These are phyloP conservation scores for Parelbella ahira DNA, from an alignment of 2,888 invertebrate species.

Conservation along the genomic window DNA sequence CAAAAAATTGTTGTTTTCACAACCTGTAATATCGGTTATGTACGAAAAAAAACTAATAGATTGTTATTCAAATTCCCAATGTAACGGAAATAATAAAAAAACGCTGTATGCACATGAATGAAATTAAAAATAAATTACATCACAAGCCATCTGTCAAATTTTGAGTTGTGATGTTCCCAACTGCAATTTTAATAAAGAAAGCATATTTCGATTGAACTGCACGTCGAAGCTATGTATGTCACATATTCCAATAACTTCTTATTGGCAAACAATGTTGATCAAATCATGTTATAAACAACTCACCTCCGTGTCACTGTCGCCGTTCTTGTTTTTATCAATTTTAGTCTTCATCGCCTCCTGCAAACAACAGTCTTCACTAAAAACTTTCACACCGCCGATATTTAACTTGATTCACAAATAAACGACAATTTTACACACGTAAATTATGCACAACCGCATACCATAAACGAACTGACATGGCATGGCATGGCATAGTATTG, in stretches of 20 bases:
- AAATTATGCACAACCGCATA: slow-evolving; percentile 68
- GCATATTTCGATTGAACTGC: too few species aligned
- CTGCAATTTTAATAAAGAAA: too few species aligned
- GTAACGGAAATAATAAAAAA: slow-evolving; percentile 3
- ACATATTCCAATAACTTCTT: too few species aligned
- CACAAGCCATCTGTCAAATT: slow-evolving; percentile 29
- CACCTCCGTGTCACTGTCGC: slow-evolving; percentile 80
- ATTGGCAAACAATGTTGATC: slow-evolving; percentile 10
- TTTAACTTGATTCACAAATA: slow-evolving; percentile 49
- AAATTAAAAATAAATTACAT: slow-evolving; percentile 28
- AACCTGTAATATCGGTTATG: slow-evolving; percentile 4
- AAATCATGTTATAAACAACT: slow-evolving; percentile 48
- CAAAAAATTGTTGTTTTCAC: too few species aligned
- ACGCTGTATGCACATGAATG: slow-evolving; percentile 19
- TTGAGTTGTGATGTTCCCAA: too few species aligned
- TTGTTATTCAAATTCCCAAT: background rate
- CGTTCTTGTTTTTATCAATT: slow-evolving; percentile 79
- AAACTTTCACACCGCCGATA: slow-evolving; percentile 59
- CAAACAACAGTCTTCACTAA: slow-evolving; percentile 60
- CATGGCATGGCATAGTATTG: slow-evolving; percentile 46
- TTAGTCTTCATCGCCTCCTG: slow-evolving; percentile 82
- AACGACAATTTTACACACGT: slow-evolving; percentile 54
- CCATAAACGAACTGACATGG: slow-evolving; percentile 70
- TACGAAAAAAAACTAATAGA: too few species aligned
- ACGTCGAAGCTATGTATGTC: too few species aligned